Percentiles rank a stretch among this genome's conserved stretches.
Evolutionary conservation across 2,888 invertebrate species (phyloP).

Genomic region (Thelaira solivaga): DNA sequence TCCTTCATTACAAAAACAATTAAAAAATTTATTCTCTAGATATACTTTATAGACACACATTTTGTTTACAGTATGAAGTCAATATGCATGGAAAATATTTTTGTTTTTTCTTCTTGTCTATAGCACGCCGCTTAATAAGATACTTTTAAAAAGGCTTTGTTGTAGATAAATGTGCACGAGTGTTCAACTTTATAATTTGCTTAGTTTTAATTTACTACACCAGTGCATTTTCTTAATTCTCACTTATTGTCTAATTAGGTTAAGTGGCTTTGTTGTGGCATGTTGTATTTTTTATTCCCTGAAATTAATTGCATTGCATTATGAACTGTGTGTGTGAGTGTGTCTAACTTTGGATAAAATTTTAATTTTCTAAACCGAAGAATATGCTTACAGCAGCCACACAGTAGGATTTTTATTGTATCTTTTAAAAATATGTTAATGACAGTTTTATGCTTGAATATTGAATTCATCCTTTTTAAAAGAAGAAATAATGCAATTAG

Average conservation of each 20-base stretch:
- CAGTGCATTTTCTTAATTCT: constrained; percentile 31
- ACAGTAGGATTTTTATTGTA: background rate
- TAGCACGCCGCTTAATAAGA: no score
- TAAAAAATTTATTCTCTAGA: no score
- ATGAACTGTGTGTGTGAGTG: background rate
- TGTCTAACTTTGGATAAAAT: background rate
- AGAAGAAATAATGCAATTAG: background rate
- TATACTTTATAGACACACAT: no score
- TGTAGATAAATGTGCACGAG: background rate
- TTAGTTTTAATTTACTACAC: constrained; percentile 35
- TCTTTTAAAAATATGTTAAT: background rate
- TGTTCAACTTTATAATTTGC: background rate
- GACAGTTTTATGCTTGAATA: background rate
- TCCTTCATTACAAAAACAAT: no score
- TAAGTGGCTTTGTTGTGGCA: constrained; percentile 43
- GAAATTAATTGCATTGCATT: constrained; percentile 7
- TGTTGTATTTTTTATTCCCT: constrained; percentile 5
- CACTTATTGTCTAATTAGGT: constrained; percentile 50
- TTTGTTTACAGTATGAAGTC: no score
- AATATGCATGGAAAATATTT: no score
- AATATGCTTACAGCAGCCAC: background rate
- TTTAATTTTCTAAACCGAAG: constrained; percentile 5
- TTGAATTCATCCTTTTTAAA: background rate
- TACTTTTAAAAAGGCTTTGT: background rate
- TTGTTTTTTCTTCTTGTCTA: no score